Base-by-base conservation (phyloP, 2,888 invertebrate genomes). In the Melinaea menophilus region DNA sequence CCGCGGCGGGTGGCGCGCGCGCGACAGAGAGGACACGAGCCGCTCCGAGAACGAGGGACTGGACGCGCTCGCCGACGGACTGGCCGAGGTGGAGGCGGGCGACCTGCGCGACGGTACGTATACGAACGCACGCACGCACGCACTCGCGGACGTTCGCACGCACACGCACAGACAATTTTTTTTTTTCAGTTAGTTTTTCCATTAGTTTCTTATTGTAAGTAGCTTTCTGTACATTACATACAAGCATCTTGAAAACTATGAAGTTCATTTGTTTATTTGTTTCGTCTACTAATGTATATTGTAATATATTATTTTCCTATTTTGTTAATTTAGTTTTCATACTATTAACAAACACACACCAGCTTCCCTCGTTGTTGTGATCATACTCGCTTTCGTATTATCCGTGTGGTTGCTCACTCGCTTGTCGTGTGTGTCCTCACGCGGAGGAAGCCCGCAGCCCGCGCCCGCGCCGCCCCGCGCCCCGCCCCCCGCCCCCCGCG, bases 41-140 rank as follows among this genome's bases (percentile, higher is more conserved):
- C 93, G 97, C 70, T 98, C 98, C 41, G 98, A 98, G 89, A 96
- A 96, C 82, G 98, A 97, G 85, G 97, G 97, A 0, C 93, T 98
- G 56, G 98, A 98, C 88, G 94, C 93, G 41, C 93, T 97, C 81
- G 95, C 94, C 67, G 94, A 94, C 82, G 97, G 96, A 55, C 92
- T 96, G 60, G 95, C 95, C 51, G 98, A 98, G 90, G 97, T 98
- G 70, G 97, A 98, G 90, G 98, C 98, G 41, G 97, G 97, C 7
- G 97, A 98, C 86, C 92, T 98, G 70, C 92, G 97, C 84, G 97
- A 97, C 87, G 97, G 97, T 97, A 41, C 41, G 41, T 9, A 41
- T 3, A 41, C 41, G 11, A 9, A 11, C 41, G 11, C 41, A 9
- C 4, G 7, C 37, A 37, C 37, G 37, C 37, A 37, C 37, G 37